Base-by-base conservation (phyloP, 2,888 invertebrate genomes). In the Luffia ferchaultella region DNA sequence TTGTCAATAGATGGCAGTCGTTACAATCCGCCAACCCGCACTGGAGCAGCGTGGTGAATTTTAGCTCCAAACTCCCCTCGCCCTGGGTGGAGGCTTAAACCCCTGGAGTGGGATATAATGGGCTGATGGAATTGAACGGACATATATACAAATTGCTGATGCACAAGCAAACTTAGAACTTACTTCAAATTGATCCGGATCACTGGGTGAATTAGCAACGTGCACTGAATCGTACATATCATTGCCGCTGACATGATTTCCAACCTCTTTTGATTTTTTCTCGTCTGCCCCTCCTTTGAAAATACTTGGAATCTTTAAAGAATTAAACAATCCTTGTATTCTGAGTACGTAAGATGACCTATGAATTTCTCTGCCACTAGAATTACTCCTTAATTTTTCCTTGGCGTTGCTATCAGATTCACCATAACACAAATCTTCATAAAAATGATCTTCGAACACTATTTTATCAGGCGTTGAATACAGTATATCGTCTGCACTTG, bases 201-300 rank as follows among this genome's bases (percentile, higher is more conserved):
- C 18, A 58, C 54, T 12, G 12, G 5, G 5, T 3, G 30, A 3
- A 30, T 30, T 16, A 58, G 62, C 55, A 2, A 72, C 68, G 40
- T 71, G 70, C 16, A 83, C 69, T 0, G 83, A 79, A 56, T 82
- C 82, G 53, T 83, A 82, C 77, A 82, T 77, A 48, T 72, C 71
- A 12, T 60, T 61, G 19, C 62, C 57, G 48, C 63, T 60, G 1
- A 77, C 79, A 53, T 60, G 67, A 47, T 78, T 76, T 48, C 78
- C 79, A 44, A 76, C 57, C 54, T 63, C 54, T 46, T 62, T 59
- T 53, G 59, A 53, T 40, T 19, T 16, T 48, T 62, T 66, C 16
- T 57, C 61, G n/a, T n/a, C n/a, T 60, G 12, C 55, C 45, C 30
- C 52, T 54, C 60, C 72, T 52, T 63, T 79, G 43, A 80, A 76